phyloP scores from a whole-genome alignment of 2,113 vertebrate species.

The Nothobranchius kuhntae region DNA sequence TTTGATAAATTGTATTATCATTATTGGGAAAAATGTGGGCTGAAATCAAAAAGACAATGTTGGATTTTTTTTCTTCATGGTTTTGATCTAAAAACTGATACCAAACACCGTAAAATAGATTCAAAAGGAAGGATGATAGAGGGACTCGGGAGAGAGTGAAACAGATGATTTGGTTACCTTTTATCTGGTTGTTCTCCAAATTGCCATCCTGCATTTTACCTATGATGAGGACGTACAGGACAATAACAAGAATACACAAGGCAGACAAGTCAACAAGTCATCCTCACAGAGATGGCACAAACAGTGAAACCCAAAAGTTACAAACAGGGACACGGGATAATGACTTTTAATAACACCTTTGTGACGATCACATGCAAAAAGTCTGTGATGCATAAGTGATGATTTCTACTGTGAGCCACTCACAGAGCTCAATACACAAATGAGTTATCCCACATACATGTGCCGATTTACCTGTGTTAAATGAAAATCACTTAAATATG shows the following conservation, averaged over 20 bases:
- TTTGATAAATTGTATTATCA: not conserved
- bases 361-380: slow-evolving; percentile 72
- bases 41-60: slow-evolving; percentile 15
- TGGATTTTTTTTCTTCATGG: slow-evolving; percentile 18
- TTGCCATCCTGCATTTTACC: slow-evolving; percentile 99
- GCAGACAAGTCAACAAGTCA: slow-evolving; percentile 83
- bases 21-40: slow-evolving; percentile 1
- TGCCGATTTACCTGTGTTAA: slow-evolving; percentile 4
- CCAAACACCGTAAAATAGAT: slow-evolving; percentile 19
- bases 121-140: not conserved
- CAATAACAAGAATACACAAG: slow-evolving; percentile 86
- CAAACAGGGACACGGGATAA: slow-evolving; percentile 80
- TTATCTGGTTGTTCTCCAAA: slow-evolving; percentile 99
- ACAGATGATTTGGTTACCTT: slow-evolving; percentile 90
- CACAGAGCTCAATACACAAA: not conserved
- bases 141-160: slow-evolving; percentile 59
- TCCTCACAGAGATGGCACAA: slow-evolving; percentile 61
- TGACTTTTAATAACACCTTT: slow-evolving; percentile 78
- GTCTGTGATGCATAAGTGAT: slow-evolving; percentile 42
- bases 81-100: slow-evolving; percentile 56
- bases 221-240: slow-evolving; percentile 96
- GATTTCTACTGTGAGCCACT: slow-evolving; percentile 24
- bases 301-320: slow-evolving; percentile 77
- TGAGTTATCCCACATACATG: not conserved
- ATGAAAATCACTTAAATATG: too few relatives aligned